Evolutionary conservation across 2,113 vertebrate genomes (phyloP).

Genomic region (Trogon surrucura): DNA sequence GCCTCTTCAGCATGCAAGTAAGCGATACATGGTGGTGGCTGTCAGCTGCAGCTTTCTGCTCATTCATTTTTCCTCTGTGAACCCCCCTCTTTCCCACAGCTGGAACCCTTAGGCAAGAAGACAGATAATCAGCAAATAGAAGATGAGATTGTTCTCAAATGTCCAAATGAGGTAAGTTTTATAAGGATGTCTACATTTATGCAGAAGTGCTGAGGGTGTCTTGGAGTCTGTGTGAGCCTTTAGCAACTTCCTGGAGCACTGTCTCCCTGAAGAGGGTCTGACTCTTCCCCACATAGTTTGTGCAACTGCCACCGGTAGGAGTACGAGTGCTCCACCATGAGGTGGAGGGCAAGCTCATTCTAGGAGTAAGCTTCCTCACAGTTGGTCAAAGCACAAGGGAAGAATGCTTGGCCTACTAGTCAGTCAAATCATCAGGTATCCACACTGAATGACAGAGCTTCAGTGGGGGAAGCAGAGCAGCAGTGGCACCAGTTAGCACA

Average conservation of each 20-base stretch:
- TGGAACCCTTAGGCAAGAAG: constrained; percentile 77
- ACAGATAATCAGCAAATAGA: constrained; percentile 24
- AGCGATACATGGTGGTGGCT: background rate
- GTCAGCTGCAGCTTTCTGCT: background rate
- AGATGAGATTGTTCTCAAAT: constrained; percentile 30
- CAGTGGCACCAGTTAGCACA: background rate
- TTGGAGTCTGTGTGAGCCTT: background rate
- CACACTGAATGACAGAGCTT: background rate
- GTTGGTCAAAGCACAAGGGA: background rate
- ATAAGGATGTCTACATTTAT: background rate
- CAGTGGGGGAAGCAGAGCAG: background rate
- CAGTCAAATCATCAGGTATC: background rate
- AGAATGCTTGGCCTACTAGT: background rate
- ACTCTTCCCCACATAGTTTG: background rate
- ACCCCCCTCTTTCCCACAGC: constrained; percentile 21
- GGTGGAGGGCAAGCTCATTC: background rate
- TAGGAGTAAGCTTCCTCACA: background rate
- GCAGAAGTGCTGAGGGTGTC: background rate
- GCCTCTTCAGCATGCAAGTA: background rate
- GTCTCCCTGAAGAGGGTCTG: rapidly evolving
- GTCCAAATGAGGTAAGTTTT: constrained; percentile 71
- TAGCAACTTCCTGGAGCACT: background rate
- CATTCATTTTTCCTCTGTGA: background rate
- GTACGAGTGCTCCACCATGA: rapidly evolving
- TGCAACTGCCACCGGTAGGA: background rate